Percentiles rank a stretch among this genome's conserved stretches.
phyloP scores from a whole-genome alignment of 1,140 invertebrate species.

The Plodia interpunctella region DNA sequence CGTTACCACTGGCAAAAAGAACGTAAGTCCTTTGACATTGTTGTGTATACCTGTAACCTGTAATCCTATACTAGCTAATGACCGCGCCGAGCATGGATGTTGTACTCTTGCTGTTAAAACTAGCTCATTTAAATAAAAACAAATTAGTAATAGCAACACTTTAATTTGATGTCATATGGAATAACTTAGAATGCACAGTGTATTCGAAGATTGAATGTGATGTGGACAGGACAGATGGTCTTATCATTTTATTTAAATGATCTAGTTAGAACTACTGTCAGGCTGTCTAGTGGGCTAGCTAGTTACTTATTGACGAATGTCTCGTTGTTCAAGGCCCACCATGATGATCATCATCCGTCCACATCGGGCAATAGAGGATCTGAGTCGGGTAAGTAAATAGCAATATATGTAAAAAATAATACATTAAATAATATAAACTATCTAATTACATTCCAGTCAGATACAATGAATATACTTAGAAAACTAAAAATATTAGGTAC shows the following conservation, averaged over 20 bases:
- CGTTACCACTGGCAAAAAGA: constrained; percentile 4
- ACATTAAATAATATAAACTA: too few species aligned
- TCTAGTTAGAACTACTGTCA: constrained; percentile 4
- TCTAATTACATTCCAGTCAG: too few species aligned
- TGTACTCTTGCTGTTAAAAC: constrained; percentile 2
- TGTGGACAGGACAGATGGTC: too few species aligned
- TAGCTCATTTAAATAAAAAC: not conserved
- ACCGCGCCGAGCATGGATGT: constrained; percentile 2
- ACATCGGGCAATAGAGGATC: not conserved
- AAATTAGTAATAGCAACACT: too few species aligned
- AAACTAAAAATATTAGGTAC: too few species aligned
- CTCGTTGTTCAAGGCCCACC: constrained; percentile 5
- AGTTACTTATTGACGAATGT: not conserved
- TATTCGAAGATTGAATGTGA: too few species aligned
- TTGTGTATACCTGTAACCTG: constrained; percentile 5
- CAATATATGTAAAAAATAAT: too few species aligned
- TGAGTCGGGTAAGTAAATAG: not conserved
- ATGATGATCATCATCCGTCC: not conserved
- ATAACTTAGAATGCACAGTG: too few species aligned
- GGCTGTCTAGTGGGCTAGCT: not conserved
- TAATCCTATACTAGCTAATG: constrained; percentile 6
- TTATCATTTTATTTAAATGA: too few species aligned
- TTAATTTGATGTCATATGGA: too few species aligned
- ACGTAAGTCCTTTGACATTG: constrained; percentile 9
- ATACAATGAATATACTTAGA: too few species aligned